phyloP scores from a whole-genome alignment of 2,888 invertebrate genomes.

The Cenopis cana region DNA sequence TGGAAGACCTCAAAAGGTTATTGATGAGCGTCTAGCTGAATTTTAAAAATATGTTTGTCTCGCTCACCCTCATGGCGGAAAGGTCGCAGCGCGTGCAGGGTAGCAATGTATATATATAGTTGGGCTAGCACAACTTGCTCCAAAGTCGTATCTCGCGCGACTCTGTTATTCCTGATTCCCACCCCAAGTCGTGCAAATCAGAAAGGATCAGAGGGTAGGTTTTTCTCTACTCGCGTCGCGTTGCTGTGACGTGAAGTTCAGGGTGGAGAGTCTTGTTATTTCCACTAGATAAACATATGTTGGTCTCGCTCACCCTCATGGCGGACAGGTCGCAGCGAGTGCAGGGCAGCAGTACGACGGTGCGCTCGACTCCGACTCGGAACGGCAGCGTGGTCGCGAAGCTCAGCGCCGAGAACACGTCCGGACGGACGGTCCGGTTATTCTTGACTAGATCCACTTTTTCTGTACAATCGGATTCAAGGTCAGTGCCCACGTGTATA shows the following conservation, averaged over 20 bases:
- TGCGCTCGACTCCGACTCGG: constrained; percentile 93
- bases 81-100: constrained; percentile 92
- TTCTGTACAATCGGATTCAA: constrained; percentile 1
- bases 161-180: no score
- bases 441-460: constrained; percentile 61
- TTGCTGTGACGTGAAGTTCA: no score
- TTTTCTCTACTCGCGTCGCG: no score
- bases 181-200: no score
- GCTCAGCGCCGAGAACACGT: constrained; percentile 91
- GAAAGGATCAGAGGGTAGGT: no score
- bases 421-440: constrained; percentile 68
- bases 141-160: no score
- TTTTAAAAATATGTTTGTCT: not conserved
- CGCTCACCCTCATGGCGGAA: constrained; percentile 86
- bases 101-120: no score
- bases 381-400: constrained; percentile 90
- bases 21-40: not conserved
- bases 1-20: not conserved
- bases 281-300: no score
- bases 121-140: no score
- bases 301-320: constrained; percentile 85
- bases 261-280: no score
- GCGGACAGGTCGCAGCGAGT: constrained; percentile 88
- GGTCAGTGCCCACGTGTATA: not conserved
- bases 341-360: constrained; percentile 92